Evolutionary conservation across 2,797 vertebrate genomes (phyloP), one percentile per base, ranked within the genome.

Genomic region (Esox lucius): DNA sequence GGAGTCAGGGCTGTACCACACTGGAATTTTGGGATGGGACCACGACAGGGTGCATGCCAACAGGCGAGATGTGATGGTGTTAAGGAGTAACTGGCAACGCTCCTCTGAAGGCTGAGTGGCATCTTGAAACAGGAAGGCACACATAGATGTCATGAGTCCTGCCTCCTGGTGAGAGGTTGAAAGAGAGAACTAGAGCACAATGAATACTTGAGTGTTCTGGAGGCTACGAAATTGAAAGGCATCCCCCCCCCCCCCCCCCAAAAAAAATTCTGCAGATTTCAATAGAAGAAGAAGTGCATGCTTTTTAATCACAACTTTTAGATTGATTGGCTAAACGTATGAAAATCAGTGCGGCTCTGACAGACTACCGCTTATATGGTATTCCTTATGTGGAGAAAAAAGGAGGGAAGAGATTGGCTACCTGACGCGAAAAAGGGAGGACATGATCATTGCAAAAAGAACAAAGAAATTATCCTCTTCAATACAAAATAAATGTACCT

Each of bases 171-270:
- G 95, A 90, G 95, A 94, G 87, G 87, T 89, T 95, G 94, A 96
- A 95, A 95, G 94, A 88, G 86, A 90, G 88, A 91, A 93, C 88
- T 86, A 86, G 91, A 92, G 85, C 88, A 90, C 86, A 87, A 91
- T 93, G 95, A 96, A 94, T 93, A 95, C 94, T 89, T 94, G 94
- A 94, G 91, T 93, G 90, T 96, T 94, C 93, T 90, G 84, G 92
- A 88, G 92, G 94, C 91, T 89, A 91, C 92, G 90, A 92, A 93
- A 94, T 94, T 94, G 95, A 94, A 96, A 93, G 91, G 88, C 93
- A 91, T 94, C 89, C 81, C 93, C 16, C 33, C n/a, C n/a, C n/a
- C 91, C 94, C 89, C 81, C 93, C 16, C 33, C n/a, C n/a, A n/a
- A 46, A 46, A 46, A 46, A 13, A 17, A 72, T 81, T 83, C 67